A percentile compares a stretch with the other conserved stretches of the same genome.
Evolutionary conservation across 2,888 invertebrate species (phyloP).

Genomic region (Creontiades dilutus): DNA sequence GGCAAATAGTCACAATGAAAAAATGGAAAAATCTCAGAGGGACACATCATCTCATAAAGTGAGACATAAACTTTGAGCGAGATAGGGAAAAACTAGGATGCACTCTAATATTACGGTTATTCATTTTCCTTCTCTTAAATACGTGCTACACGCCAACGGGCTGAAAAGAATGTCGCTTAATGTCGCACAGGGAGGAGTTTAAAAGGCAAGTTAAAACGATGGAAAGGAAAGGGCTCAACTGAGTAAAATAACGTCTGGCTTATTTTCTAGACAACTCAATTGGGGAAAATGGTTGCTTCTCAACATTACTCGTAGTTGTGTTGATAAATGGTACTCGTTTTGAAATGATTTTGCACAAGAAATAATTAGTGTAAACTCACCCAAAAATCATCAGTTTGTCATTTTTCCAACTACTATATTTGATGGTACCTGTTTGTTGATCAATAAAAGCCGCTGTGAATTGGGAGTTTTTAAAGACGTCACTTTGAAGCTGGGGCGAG

Average conservation of each 20-base stretch:
- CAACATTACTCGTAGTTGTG: too few species aligned
- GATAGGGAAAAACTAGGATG: not conserved
- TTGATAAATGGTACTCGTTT: too few species aligned
- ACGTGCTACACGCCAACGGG: not conserved
- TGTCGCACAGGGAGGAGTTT: not conserved
- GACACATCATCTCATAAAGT: not conserved
- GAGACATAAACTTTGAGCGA: not conserved
- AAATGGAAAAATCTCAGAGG: too few species aligned
- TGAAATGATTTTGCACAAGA: too few species aligned
- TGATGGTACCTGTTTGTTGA: too few species aligned
- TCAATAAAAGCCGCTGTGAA: too few species aligned
- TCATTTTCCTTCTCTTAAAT: not conserved
- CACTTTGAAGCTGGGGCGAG: too few species aligned
- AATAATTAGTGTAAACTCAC: too few species aligned
- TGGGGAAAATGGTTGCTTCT: not conserved
- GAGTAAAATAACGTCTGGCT: not conserved
- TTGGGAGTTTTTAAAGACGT: too few species aligned
- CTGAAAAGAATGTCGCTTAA: not conserved
- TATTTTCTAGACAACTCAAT: not conserved
- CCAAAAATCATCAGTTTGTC: too few species aligned
- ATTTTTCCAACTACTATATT: too few species aligned
- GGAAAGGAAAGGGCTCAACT: not conserved
- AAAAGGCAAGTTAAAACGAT: not conserved
- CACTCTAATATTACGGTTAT: not conserved
- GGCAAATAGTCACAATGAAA: too few species aligned